These are phyloP conservation scores for Lineus longissimus DNA, from an alignment of 1,140 invertebrate species.

Conservation along the genomic window DNA sequence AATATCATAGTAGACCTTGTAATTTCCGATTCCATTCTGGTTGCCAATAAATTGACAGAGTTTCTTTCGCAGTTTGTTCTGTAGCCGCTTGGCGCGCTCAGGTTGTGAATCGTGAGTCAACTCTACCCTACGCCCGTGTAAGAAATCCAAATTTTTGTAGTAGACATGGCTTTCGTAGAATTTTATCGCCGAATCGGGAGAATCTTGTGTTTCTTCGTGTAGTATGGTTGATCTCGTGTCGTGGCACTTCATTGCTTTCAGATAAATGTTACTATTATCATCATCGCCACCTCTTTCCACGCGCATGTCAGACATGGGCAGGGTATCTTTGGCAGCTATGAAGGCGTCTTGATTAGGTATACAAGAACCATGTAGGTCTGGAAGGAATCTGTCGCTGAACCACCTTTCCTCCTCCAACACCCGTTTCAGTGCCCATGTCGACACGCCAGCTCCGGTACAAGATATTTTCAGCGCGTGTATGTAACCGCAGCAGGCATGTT, in stretches of 20 bases:
- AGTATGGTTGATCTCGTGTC: background rate
- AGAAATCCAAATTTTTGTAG: constrained; percentile 3
- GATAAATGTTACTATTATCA: background rate
- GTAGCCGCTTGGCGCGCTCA: background rate
- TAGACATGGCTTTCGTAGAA: constrained; percentile 6
- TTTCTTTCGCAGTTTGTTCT: constrained; percentile 3
- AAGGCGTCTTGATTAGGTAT: constrained; percentile 2
- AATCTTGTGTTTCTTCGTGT: background rate
- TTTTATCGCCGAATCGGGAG: background rate
- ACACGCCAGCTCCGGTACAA: background rate
- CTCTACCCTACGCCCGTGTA: background rate
- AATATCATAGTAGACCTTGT: constrained; percentile 2
- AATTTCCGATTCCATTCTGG: background rate
- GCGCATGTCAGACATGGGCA: background rate
- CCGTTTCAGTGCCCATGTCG: background rate
- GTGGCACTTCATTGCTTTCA: constrained; percentile 4
- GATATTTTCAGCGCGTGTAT: background rate
- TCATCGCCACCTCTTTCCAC: background rate
- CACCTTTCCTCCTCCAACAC: constrained; percentile 1
- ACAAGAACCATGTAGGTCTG: background rate
- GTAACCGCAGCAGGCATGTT: constrained; percentile 5
- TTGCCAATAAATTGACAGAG: constrained; percentile 7
- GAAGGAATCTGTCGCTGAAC: background rate
- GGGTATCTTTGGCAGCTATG: background rate
- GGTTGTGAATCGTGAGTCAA: background rate